These are phyloP conservation scores for Tympanoctomys barrerae DNA, from an alignment of 2,797 vertebrate species.

Conservation along the genomic window DNA sequence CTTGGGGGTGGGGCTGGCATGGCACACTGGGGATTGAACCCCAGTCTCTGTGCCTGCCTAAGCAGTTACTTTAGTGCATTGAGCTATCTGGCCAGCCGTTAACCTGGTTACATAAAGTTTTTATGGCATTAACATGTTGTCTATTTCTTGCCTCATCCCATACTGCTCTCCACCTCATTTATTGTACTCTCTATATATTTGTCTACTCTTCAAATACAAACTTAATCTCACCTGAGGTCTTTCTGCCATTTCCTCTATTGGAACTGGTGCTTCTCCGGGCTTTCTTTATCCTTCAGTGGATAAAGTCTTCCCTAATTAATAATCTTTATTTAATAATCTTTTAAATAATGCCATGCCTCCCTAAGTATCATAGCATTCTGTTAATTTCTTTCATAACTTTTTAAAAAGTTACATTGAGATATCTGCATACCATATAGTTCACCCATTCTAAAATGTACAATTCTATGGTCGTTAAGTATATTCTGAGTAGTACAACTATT, in stretches of 20 bases:
- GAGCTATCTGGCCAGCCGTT: not conserved
- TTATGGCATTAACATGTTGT: not conserved
- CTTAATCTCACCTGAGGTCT: not conserved
- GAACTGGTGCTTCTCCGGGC: not conserved
- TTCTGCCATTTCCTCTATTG: not conserved
- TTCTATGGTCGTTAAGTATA: slow-evolving; percentile 27
- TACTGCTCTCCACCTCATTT: not conserved
- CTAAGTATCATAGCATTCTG: not conserved
- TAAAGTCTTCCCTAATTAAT: slow-evolving; percentile 10
- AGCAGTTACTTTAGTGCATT: too few relatives aligned
- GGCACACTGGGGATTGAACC: too few relatives aligned
- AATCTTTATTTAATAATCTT: slow-evolving; percentile 47
- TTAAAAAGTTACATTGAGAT: slow-evolving; percentile 1
- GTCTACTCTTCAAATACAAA: not conserved
- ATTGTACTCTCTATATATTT: not conserved
- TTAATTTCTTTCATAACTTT: slow-evolving; percentile 5
- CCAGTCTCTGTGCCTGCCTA: too few relatives aligned
- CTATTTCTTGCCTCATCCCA: not conserved
- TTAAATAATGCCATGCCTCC: not conserved
- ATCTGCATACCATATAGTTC: not conserved
- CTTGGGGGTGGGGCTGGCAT: too few relatives aligned
- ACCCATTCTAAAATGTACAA: not conserved
- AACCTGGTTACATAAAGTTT: not conserved
- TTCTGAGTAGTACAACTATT: not conserved
- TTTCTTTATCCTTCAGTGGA: not conserved